Evolutionary conservation across 1,140 invertebrate species (phyloP).

Genomic region (Cydia pomonella): DNA sequence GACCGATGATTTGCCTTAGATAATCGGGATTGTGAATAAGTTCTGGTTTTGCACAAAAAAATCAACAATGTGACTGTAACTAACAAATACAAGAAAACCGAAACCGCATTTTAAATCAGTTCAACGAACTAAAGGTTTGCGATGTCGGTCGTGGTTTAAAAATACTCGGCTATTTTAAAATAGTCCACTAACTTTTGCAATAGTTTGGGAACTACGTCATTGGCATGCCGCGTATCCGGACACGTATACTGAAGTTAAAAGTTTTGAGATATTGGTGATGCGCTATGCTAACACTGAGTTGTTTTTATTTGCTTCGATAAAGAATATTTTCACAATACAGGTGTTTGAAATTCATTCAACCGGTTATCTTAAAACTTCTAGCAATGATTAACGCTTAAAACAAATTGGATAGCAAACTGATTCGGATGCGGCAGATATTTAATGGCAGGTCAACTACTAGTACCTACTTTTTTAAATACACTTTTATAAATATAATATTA

Average conservation of each 20-base stretch:
- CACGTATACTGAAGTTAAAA: constrained; percentile 1
- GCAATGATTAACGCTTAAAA: constrained; percentile 34
- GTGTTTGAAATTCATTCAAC: too few species aligned
- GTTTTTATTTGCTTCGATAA: not conserved
- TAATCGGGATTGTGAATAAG: too few species aligned
- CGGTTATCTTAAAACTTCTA: not conserved
- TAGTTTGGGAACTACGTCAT: not conserved
- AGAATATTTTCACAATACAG: too few species aligned
- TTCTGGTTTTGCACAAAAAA: not conserved
- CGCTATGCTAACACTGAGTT: not conserved
- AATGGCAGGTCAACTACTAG: constrained; percentile 39
- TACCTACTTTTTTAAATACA: constrained; percentile 28
- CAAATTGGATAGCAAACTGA: constrained; percentile 23
- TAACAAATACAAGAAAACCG: not conserved
- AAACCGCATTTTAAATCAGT: not conserved
- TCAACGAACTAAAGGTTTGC: not conserved
- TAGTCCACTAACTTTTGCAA: not conserved
- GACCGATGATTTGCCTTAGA: too few species aligned
- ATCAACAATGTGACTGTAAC: not conserved
- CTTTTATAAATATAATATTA: too few species aligned
- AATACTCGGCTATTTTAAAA: not conserved
- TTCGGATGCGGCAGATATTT: constrained; percentile 21
- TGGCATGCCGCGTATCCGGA: not conserved
- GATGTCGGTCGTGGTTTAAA: not conserved
- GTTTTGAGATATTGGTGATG: not conserved